Evolutionary conservation across 2,797 vertebrate genomes (phyloP), one percentile per base, ranked within the genome.

Genomic region (Chrysocyon brachyurus): DNA sequence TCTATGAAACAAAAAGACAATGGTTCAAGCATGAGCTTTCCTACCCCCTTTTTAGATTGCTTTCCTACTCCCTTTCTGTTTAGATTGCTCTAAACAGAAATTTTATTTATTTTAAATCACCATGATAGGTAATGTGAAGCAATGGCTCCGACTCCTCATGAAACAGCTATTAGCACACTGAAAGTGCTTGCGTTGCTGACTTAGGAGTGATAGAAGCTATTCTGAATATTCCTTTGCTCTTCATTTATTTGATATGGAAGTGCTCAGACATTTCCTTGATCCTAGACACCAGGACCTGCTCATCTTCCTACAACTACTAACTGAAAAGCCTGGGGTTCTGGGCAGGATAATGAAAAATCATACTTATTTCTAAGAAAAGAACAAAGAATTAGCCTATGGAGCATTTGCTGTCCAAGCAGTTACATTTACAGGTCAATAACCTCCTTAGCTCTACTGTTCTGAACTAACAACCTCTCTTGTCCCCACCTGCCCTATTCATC

Each of bases 1-100:
- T 97, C 94, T 95, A 82, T 54, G 94, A 89, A 91, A 96, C 46
- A 90, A 84, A 97, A 96, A 95, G 24, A n/a, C 68, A 96, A 96
- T 78, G 49, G 63, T 92, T 90, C 66, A 94, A 52, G 19, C 46
- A 68, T 92, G 28, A 90, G 19, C 8, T 81, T 12, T 52, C 5
- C 31, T 22, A 59, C 17, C 7, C 36, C 46, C 5, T 63, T 28
- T 46, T 95, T 91, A 46, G 91, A 46, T 46, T 46, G 19, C 8
- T 81, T 12, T 52, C 5, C 31, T 22, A 59, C 17, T 4, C 36
- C 46, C 5, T 63, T 28, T 54, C 94, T 93, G 36, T 91, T 46
- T 91, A 54, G 9, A 33, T 56, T 94, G 28, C 14, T 77, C n/a
- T 63, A 49, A 90, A 79, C n/a, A 96, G 77, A 70, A 87, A n/a